Base-by-base conservation (phyloP, 2,113 vertebrate species). In the Perca fluviatilis region DNA sequence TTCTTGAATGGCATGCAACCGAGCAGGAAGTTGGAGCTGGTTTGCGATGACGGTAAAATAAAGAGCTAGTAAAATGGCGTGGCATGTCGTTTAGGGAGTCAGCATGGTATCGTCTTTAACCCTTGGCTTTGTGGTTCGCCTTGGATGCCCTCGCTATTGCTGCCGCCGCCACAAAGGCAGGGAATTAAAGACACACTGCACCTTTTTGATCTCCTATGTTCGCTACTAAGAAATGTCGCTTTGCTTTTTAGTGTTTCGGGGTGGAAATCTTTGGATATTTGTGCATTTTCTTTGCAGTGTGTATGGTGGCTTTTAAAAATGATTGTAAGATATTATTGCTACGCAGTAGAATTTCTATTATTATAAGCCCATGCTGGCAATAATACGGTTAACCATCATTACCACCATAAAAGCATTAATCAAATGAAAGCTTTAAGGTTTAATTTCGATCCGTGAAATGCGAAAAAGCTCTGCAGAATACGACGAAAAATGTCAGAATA, bases 11-110 rank as follows among this genome's bases (percentile, higher is more conserved):
- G 86, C 87, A 89, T 69, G 68, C 69, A 58, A 84, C 81, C 69
- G 47, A 87, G 89, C 80, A 94, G 92, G 90, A 93, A 93, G 91
- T 93, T 93, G 84, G 58, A 75, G 83, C 89, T 80, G 76, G 80
- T 79, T 85, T 83, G 82, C 83, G 64, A 71, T 86, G 77, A 83
- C 57, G 36, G 84, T 74, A 69, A 90, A 89, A 89, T 87, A 91
- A 91, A 89, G 86, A 91, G 83, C 86, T 86, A 77, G 83, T 86
- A 95, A 95, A 94, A 94, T 95, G 93, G 94, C 92, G 88, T 94
- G 89, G 88, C 82, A 47, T 92, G 90, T 83, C 80, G 85, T 86
- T 86, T 66, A 76, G 79, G 74, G 65, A 89, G 82, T 86, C 78
- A 91, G 86, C 90, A 53, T 87, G 82, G 85, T 88, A 84, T n/a